Percentiles rank a stretch among this genome's conserved stretches.
phyloP scores from a whole-genome alignment of 2,888 invertebrate species.

The Acanthosepion pharaonis region DNA sequence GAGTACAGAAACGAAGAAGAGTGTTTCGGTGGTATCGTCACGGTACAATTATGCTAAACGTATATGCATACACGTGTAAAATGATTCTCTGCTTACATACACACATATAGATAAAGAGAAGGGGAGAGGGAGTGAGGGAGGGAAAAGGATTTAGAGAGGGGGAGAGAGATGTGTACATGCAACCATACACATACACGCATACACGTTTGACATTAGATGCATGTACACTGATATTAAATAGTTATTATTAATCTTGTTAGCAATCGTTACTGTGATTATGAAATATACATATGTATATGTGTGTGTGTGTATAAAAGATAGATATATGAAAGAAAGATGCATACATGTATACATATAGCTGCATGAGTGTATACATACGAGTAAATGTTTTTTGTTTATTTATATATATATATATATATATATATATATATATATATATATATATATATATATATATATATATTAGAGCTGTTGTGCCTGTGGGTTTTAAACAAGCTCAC shows the following conservation, averaged over 20 bases:
- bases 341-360: conserved; percentile 43
- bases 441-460: too few relatives aligned
- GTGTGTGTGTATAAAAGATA: not conserved
- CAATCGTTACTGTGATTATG: too few relatives aligned
- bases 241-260: too few relatives aligned
- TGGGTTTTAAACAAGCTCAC: too few relatives aligned
- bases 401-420: too few relatives aligned
- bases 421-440: too few relatives aligned
- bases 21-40: not conserved
- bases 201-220: not conserved
- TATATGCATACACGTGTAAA: not conserved
- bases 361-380: conserved; percentile 4
- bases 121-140: not conserved
- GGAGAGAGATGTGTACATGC: not conserved
- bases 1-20: not conserved
- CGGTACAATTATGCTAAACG: not conserved
- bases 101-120: not conserved
- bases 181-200: conserved; percentile 11
- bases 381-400: not conserved
- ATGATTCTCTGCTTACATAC: not conserved
- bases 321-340: not conserved
- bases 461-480: too few relatives aligned
- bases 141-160: not conserved
- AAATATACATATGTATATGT: too few relatives aligned
- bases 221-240: too few relatives aligned